A percentile compares a stretch with the other conserved stretches of the same genome.
phyloP scores from a whole-genome alignment of 2,888 invertebrate genomes.

The Pollenia angustigena region DNA sequence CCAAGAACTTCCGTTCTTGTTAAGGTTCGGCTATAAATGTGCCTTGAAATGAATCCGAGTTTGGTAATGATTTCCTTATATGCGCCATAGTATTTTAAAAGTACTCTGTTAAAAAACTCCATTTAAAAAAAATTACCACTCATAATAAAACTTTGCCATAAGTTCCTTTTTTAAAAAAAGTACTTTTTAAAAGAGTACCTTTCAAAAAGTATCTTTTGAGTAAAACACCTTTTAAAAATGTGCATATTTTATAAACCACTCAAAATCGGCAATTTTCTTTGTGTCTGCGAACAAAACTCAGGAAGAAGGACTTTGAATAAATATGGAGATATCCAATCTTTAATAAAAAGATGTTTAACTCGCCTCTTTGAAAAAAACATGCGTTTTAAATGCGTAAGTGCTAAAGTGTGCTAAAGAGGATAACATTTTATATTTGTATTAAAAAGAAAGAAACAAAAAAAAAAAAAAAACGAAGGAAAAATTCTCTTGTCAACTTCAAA shows the following conservation, averaged over 20 bases:
- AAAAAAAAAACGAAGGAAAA: constrained; percentile 16
- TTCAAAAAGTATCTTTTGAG: too few species aligned
- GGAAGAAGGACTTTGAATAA: background rate
- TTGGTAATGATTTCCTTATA: too few species aligned
- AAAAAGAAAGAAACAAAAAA: background rate
- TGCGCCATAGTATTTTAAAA: too few species aligned
- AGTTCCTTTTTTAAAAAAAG: too few species aligned
- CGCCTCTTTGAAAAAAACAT: constrained; percentile 1
- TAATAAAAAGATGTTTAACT: constrained; percentile 12
- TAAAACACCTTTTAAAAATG: too few species aligned
- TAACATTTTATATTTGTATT: constrained; percentile 1
- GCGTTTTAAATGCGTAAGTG: constrained; percentile 51
- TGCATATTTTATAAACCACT: background rate
- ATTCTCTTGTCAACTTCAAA: constrained; percentile 47
- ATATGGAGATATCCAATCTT: background rate
- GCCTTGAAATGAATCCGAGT: too few species aligned
- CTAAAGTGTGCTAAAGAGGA: constrained; percentile 32
- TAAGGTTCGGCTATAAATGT: too few species aligned
- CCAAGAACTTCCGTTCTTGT: too few species aligned
- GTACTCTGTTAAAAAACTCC: too few species aligned
- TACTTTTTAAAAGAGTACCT: too few species aligned
- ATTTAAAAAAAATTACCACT: too few species aligned
- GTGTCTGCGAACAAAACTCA: background rate
- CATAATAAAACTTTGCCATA: too few species aligned
- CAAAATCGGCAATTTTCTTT: constrained; percentile 5